These are phyloP conservation scores for Caenorhabditis plicata DNA, from an alignment of 2,888 invertebrate genomes.

Conservation along the genomic window DNA sequence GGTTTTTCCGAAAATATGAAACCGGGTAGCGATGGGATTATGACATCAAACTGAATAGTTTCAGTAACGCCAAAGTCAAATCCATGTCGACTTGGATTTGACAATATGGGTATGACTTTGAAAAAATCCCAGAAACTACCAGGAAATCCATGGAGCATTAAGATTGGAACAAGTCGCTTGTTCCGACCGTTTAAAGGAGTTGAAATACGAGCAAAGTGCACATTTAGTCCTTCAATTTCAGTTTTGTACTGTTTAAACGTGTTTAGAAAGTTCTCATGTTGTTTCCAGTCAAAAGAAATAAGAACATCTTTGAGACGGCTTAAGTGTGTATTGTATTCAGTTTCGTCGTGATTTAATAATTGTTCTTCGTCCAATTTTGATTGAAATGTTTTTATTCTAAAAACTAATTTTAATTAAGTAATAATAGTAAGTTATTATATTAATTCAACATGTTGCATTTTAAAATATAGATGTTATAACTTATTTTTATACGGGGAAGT, in stretches of 20 bases:
- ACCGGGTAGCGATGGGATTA: constrained; percentile 52
- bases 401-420: too few relatives aligned
- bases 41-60: constrained; percentile 48
- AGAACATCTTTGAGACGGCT: constrained; percentile 36
- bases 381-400: constrained; percentile 11
- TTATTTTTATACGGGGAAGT: too few relatives aligned
- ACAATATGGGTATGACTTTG: constrained; percentile 51
- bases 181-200: constrained; percentile 34
- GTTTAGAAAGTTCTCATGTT: constrained; percentile 52
- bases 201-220: constrained; percentile 45
- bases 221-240: constrained; percentile 45
- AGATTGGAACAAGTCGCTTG: constrained; percentile 32
- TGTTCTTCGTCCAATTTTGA: constrained; percentile 8
- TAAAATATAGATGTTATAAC: too few relatives aligned
- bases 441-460: too few relatives aligned
- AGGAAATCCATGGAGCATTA: constrained; percentile 53
- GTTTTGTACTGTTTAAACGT: constrained; percentile 55
- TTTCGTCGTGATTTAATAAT: constrained; percentile 5
- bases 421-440: too few relatives aligned
- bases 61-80: constrained; percentile 51
- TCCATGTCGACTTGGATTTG: constrained; percentile 51
- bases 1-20: constrained; percentile 49
- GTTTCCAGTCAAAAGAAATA: constrained; percentile 46
- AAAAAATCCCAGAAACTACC: constrained; percentile 55
- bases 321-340: constrained; percentile 10